Conservation (phyloP, 2,888 invertebrate genomes). For the Leucozona laternaria region DNA sequence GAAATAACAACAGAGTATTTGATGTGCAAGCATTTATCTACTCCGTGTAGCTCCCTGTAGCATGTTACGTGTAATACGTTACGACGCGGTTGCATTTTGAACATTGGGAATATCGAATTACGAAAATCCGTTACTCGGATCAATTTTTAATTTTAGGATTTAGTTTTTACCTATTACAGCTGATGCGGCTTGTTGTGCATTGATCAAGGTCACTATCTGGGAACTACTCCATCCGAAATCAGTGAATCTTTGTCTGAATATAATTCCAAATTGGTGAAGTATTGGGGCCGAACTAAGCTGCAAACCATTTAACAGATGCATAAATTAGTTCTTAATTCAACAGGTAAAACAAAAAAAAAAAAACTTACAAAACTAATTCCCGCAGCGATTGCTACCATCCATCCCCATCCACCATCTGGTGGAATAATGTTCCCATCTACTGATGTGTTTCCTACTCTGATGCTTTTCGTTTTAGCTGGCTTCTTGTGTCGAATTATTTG, state of each 20-base stretch:
- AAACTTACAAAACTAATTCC: constrained; percentile 89
- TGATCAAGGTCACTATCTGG: constrained; percentile 26
- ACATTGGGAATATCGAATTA: too few species aligned
- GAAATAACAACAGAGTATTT: too few species aligned
- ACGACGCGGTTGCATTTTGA: too few species aligned
- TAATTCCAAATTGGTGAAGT: constrained; percentile 11
- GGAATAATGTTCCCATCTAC: constrained; percentile 86
- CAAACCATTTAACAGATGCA: neutral
- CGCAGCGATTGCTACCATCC: constrained; percentile 89
- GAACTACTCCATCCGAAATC: constrained; percentile 20
- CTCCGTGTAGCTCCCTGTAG: too few species aligned
- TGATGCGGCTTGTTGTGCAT: constrained; percentile 27
- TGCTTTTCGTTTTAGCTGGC: neutral
- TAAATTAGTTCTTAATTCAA: neutral
- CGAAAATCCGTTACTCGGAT: too few species aligned
- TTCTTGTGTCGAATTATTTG: constrained; percentile 17
- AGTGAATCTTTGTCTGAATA: constrained; percentile 14
- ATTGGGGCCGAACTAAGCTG: constrained; percentile 11
- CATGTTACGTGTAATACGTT: too few species aligned
- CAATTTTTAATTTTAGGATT: constrained; percentile 76
- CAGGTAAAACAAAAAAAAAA: neutral
- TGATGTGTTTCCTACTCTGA: constrained; percentile 78
- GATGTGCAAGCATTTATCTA: too few species aligned
- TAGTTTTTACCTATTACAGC: constrained; percentile 86
- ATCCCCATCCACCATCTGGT: constrained; percentile 90